Evolutionary conservation across 2,113 vertebrate species (phyloP), one percentile per base, ranked within the genome.

Genomic region (Dissostichus mawsoni): DNA sequence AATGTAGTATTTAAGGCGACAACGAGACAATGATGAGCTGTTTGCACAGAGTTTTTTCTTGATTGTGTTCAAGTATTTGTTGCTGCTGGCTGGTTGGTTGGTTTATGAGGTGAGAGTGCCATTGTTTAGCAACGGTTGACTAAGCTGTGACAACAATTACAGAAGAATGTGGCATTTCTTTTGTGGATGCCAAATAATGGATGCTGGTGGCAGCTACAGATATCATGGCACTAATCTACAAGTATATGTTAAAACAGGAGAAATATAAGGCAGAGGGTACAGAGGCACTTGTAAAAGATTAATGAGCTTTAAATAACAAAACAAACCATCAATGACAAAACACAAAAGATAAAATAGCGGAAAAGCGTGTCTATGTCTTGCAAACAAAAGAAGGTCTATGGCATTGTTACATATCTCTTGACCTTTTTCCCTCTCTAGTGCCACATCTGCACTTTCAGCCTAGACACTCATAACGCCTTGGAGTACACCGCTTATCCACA

Each of bases 371-470:
- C 51, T 55, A 3, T 14, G 8, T 48, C 23, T 41, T 57, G 16
- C 4, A 20, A 68, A 33, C n/a, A 51, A 76, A 69, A 69, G 41
- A 16, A 52, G 17, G 0, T 23, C 29, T 14, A 2, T 8, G 9
- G 14, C 8, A 29, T 62, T 2, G 10, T 79, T 44, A 87, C 70
- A 66, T 52, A 33, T 47, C 48, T 47, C 48, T 11, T 81, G 79
- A 89, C 81, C 86, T 67, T 84, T 74, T 78, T 13, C 20, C 64
- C 71, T 66, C 66, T 69, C 8, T 23, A 11, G 57, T 77, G 85
- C 87, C 82, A 87, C 76, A 86, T 83, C 63, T 78, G 80, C 78
- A 77, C 74, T 76, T 82, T 72, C 53, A 53, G 47, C 33, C 47
- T 1, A 76, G 79, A 75, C 63, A 48, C 69, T 87, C 80, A 64